These are phyloP conservation scores for Ophion costatus DNA, from an alignment of 2,888 invertebrate genomes.

Conservation along the genomic window DNA sequence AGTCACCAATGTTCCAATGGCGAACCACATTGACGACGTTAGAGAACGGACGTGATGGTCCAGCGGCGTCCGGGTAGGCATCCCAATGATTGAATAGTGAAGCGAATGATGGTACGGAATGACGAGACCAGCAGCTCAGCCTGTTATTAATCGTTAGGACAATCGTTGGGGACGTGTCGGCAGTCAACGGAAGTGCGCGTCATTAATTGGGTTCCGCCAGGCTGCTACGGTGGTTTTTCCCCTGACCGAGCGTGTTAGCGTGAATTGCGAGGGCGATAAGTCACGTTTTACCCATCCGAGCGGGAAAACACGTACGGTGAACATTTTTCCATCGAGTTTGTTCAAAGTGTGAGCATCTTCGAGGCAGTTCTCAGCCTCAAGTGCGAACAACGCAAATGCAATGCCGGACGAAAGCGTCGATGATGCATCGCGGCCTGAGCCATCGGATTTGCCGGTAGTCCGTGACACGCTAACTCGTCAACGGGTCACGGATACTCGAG, in stretches of 20 bases:
- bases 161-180: constrained; percentile 23
- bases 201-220: too few relatives aligned
- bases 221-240: not conserved
- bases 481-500: constrained; percentile 62
- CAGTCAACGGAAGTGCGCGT: constrained; percentile 3
- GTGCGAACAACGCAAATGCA: constrained; percentile 34
- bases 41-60: constrained; percentile 35
- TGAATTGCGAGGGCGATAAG: constrained; percentile 27
- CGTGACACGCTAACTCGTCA: constrained; percentile 63
- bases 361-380: not conserved
- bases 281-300: constrained; percentile 12
- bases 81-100: constrained; percentile 45
- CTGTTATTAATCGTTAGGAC: constrained; percentile 52
- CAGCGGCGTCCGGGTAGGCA: not conserved
- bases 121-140: constrained; percentile 20
- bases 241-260: constrained; percentile 3
- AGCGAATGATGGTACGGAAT: constrained; percentile 48
- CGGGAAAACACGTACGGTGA: constrained; percentile 3
- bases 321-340: constrained; percentile 27
- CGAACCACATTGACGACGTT: constrained; percentile 48
- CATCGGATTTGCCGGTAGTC: constrained; percentile 45
- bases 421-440: constrained; percentile 44
- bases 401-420: constrained; percentile 45
- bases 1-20: constrained; percentile 45
- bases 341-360: not conserved